Percentiles rank a stretch among this genome's conserved stretches.
Conservation (phyloP, 1,140 invertebrate genomes). For the Delia radicum region DNA sequence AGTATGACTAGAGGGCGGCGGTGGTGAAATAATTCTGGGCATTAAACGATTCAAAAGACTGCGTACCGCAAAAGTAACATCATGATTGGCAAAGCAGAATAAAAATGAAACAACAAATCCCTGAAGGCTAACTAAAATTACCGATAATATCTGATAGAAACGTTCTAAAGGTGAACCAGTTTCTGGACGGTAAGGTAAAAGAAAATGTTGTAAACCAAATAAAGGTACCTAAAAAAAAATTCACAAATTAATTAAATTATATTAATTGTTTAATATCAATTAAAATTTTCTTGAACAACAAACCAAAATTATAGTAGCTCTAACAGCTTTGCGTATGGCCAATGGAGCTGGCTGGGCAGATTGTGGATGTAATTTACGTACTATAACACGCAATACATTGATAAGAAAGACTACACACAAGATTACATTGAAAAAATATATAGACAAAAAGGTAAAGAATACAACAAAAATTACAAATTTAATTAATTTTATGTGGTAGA, state of each 20-base stretch:
- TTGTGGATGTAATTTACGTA: constrained; percentile 75
- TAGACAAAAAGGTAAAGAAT: not conserved
- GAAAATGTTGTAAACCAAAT: constrained; percentile 75
- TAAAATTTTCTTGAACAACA: not conserved
- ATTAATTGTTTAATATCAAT: not conserved
- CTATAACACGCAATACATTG: constrained; percentile 80
- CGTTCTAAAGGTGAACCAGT: constrained; percentile 64
- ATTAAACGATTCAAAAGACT: constrained; percentile 51
- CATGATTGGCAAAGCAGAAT: constrained; percentile 90
- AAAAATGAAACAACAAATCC: constrained; percentile 81
- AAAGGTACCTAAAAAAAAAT: constrained; percentile 59
- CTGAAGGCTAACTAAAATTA: constrained; percentile 81
- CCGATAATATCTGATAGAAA: constrained; percentile 74
- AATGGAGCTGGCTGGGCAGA: constrained; percentile 60
- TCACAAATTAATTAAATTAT: constrained; percentile 2
- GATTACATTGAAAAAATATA: constrained; percentile 35
- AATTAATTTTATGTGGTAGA: not conserved
- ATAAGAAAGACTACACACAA: constrained; percentile 74
- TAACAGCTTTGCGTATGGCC: constrained; percentile 58
- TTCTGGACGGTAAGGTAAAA: constrained; percentile 77
- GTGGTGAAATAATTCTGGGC: constrained; percentile 43
- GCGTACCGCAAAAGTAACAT: constrained; percentile 65
- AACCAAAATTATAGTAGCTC: constrained; percentile 79
- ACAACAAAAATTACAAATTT: not conserved
- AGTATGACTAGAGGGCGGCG: constrained; percentile 49